Percentiles rank a stretch among this genome's conserved stretches.
Conservation (phyloP, 1,140 invertebrate species). For the Magallana gigas region DNA sequence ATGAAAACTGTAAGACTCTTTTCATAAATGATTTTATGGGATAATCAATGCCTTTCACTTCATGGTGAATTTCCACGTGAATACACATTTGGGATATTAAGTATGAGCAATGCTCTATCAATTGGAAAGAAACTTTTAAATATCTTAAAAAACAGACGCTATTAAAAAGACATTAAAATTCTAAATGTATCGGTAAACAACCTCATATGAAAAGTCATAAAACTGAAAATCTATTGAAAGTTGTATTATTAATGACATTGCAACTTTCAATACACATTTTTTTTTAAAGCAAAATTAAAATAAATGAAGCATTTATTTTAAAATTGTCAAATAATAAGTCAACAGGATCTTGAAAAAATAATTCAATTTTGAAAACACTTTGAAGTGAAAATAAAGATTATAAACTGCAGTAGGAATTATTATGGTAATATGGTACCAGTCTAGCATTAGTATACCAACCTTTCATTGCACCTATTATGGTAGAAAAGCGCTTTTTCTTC, state of each 20-base stretch:
- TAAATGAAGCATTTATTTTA: too few species aligned
- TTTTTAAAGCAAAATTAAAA: too few species aligned
- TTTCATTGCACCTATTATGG: slow-evolving; percentile 55
- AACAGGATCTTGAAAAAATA: too few species aligned
- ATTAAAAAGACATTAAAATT: slow-evolving; percentile 20
- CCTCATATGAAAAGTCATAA: neutral
- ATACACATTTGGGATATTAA: slow-evolving; percentile 17
- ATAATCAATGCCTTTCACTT: slow-evolving; percentile 26
- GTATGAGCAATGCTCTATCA: slow-evolving; percentile 9
- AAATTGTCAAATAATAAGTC: too few species aligned
- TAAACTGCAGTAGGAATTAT: too few species aligned
- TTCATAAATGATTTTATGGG: slow-evolving; percentile 28
- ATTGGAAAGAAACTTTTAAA: slow-evolving; percentile 3
- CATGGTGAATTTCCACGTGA: neutral
- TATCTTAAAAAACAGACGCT: slow-evolving; percentile 4
- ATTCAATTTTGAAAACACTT: too few species aligned
- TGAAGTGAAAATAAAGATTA: too few species aligned
- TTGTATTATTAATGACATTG: too few species aligned
- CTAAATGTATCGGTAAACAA: neutral
- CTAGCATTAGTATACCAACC: slow-evolving; percentile 21
- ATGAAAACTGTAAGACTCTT: neutral
- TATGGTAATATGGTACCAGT: too few species aligned
- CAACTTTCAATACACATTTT: too few species aligned
- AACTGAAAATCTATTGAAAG: neutral
- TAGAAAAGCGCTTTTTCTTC: slow-evolving; percentile 46